Conservation (phyloP, 1,140 invertebrate genomes). For the Gonatopus flavifemur region DNA sequence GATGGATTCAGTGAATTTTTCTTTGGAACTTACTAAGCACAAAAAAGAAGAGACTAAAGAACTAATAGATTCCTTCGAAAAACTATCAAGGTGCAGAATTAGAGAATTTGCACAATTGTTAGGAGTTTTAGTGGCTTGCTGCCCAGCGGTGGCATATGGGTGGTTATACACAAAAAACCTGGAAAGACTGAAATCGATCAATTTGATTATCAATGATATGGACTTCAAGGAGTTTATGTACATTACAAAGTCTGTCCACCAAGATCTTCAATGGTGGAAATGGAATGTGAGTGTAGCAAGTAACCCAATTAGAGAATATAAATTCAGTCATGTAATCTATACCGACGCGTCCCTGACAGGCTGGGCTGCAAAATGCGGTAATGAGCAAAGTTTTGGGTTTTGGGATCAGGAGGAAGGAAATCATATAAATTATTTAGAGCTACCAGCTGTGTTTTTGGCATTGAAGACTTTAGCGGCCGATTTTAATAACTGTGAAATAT, state of each 20-base stretch:
- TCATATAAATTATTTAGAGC: slow-evolving; percentile 16
- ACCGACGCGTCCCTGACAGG: slow-evolving; percentile 7
- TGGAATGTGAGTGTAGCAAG: slow-evolving; percentile 5
- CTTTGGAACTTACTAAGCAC: background rate
- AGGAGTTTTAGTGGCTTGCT: slow-evolving; percentile 10
- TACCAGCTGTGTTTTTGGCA: slow-evolving; percentile 7
- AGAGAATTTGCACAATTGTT: slow-evolving; percentile 19
- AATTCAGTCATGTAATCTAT: background rate
- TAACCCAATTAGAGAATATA: slow-evolving; percentile 15
- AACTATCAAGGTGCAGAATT: slow-evolving; percentile 7
- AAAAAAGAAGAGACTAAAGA: background rate
- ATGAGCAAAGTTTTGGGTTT: background rate
- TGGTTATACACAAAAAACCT: slow-evolving; percentile 18
- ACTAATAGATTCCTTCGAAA: background rate
- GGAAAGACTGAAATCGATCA: slow-evolving; percentile 15
- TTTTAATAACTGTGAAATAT: slow-evolving; percentile 27
- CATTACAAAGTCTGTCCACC: background rate
- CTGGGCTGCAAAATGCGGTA: slow-evolving; percentile 2
- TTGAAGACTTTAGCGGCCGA: slow-evolving; percentile 5
- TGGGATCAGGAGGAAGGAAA: background rate
- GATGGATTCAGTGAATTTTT: background rate
- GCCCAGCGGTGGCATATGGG: slow-evolving; percentile 19
- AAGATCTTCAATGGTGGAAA: slow-evolving; percentile 28
- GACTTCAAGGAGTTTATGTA: slow-evolving; percentile 2
- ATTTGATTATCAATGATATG: background rate